Conservation (phyloP, 1,140 invertebrate species). For the Spodoptera litura region DNA sequence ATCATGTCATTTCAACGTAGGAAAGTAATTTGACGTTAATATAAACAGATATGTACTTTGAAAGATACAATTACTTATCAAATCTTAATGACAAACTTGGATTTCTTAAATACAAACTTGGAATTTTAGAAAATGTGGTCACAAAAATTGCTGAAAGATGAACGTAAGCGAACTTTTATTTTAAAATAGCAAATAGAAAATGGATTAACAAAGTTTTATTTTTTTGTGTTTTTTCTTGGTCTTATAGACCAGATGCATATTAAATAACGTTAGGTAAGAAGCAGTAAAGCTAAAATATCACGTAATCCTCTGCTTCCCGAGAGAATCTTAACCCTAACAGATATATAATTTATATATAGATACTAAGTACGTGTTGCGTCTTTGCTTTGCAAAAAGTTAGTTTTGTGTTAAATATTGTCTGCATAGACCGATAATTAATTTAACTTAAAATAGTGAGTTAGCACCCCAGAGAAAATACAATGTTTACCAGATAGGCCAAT, state of each 20-base stretch:
- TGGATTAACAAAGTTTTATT: constrained; percentile 7
- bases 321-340: constrained; percentile 75
- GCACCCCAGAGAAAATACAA: constrained; percentile 62
- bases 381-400: constrained; percentile 81
- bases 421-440: constrained; percentile 68
- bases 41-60: constrained; percentile 78
- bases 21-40: constrained; percentile 72
- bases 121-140: constrained; percentile 33
- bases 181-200: constrained; percentile 33
- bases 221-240: constrained; percentile 56
- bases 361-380: constrained; percentile 57
- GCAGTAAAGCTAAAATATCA: constrained; percentile 85
- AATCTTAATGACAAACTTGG: constrained; percentile 9
- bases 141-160: constrained; percentile 23
- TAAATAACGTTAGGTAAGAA: constrained; percentile 74
- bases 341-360: constrained; percentile 59
- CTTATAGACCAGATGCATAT: constrained; percentile 73
- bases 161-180: constrained; percentile 11
- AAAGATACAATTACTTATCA: constrained; percentile 59
- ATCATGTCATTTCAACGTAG: constrained; percentile 50
- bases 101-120: constrained; percentile 20
- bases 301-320: constrained; percentile 73
- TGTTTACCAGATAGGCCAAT: constrained; percentile 46
- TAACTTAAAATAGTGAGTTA: constrained; percentile 66
- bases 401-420: constrained; percentile 71